Base-by-base conservation (phyloP, 2,797 vertebrate species). In the Lutjanus argentimaculatus region DNA sequence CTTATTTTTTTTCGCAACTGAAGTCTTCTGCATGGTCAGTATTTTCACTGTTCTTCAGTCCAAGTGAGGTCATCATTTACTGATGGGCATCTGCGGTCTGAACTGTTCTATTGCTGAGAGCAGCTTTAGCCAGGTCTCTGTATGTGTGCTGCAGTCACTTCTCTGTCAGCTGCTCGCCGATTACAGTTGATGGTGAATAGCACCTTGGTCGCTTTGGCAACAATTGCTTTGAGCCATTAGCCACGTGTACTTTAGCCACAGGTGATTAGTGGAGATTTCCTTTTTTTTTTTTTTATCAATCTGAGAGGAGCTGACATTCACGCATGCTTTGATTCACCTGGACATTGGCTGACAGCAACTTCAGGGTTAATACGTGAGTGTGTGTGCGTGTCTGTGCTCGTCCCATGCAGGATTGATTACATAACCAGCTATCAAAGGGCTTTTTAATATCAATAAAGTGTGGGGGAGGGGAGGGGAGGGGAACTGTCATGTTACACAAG, bases 21-120 rank as follows among this genome's bases (percentile, higher is more conserved):
- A 87, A 72, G 61, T 69, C 65, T 67, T 70, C 43, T 36, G 3
- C 22, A 36, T 1, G 1, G 40, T 67, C 61, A 19, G 19, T 49
- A 58, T 53, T 70, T 58, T 77, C 6, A 79, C 68, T 13, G n/a
- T 40, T 61, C 74, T 79, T 83, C 73, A 73, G 84, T 90, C 66
- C 12, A 76, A 79, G 22, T 56, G 56, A 76, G 85, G 78, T 87
- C 88, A 69, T 79, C 6, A 77, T 78, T 84, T 74, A n/a, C 55
- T n/a, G 16, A 78, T 13, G 63, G 61, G 55, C 40, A 70, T 74
- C 64, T 75, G 68, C 10, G 10, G 76, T 73, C 66, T 82, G 57
- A 80, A 19, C 36, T 46, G 22, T 76, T 75, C 72, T 56, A 46
- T 10, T 36, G 73, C 71, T n/a, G 36, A 72, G 68, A 83, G 69